Evolutionary conservation across 2,113 vertebrate species (phyloP), one percentile per base, ranked within the genome.

Genomic region (Ceyx melanurus): DNA sequence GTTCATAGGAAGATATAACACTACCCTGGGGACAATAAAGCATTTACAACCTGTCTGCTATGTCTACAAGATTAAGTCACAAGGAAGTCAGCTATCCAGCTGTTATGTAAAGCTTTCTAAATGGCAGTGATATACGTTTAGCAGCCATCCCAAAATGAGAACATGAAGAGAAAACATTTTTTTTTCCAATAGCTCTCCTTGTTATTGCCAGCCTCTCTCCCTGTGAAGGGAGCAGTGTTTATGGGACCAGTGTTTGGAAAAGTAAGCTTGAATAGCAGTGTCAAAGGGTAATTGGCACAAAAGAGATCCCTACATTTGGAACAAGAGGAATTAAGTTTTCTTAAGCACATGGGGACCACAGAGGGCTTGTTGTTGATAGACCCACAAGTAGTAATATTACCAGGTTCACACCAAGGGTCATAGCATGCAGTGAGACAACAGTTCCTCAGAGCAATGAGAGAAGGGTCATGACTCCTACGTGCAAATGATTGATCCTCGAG

Each of bases 261-360:
- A 77, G 60, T 48, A 93, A 89, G 88, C 67, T 61, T 78, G 71
- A 93, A 85, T 46, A 86, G 82, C 57, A 54, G 37, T 66, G 91
- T 86, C 81, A 91, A 92, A 94, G 94, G 88, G 48, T 88, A 89
- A 58, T 79, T 80, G 91, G 82, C 88, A 93, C 83, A 88, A 91
- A 93, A 94, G 87, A 93, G 91, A 96, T 40, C 68, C 53, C 61
- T 84, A 91, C 64, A 22, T 92, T 90, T 90, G 70, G 90, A 76
- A 77, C 83, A 91, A 84, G 88, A 93, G 82, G 86, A 94, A 96
- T 88, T 64, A 91, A 80, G 91, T 86, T 94, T 90, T 82, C 79
- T 70, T 86, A 90, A 88, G 90, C 94, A 94, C 89, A 66, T 65
- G 85, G 93, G 79, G 74, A 93, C 94, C 72, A 79, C 88, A 91